phyloP scores from a whole-genome alignment of 2,797 vertebrate genomes.

The Urophycis tenuis region DNA sequence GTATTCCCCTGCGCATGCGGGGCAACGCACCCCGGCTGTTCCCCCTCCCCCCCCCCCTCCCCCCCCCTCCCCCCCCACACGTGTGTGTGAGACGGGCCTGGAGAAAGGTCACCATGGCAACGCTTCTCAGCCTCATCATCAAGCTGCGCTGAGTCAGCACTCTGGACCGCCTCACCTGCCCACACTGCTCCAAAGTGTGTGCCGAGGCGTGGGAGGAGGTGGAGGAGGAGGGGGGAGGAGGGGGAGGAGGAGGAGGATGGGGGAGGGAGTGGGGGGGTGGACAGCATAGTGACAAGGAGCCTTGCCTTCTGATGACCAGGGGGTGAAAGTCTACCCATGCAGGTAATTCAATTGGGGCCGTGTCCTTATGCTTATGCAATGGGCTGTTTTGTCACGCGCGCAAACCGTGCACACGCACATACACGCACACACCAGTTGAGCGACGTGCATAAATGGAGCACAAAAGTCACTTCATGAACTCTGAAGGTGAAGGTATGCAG shows the following conservation, averaged over 20 bases:
- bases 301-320: background rate
- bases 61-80: no score
- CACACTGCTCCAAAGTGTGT: background rate
- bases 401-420: background rate
- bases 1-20: background rate
- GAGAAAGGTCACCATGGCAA: background rate
- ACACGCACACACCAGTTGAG: background rate
- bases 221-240: background rate
- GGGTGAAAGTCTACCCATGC: background rate
- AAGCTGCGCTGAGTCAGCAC: background rate
- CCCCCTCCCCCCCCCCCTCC: no score
- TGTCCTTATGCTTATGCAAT: background rate
- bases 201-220: background rate
- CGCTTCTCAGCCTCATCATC: background rate
- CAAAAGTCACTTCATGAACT: background rate
- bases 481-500: background rate
- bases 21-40: background rate
- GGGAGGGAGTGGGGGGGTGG: background rate
- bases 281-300: background rate
- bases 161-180: background rate
- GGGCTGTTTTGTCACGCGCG: no score
- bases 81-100: background rate
- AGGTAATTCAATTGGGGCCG: background rate
- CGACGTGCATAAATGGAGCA: background rate
- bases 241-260: background rate